Evolutionary conservation across 2,113 vertebrate species (phyloP), one percentile per base, ranked within the genome.

Genomic region (Bombycilla garrulus): DNA sequence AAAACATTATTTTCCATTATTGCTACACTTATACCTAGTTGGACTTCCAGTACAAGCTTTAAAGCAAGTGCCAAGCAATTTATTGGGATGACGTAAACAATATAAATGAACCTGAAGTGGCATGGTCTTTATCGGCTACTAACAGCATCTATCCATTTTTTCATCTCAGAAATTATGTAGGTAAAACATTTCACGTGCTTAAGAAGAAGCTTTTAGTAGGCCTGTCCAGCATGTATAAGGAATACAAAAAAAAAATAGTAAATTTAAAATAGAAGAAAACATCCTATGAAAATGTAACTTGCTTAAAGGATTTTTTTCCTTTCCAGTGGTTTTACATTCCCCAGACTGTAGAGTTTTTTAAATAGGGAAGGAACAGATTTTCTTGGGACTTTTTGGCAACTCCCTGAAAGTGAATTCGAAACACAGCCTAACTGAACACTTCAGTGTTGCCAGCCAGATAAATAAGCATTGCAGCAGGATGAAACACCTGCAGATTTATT

Each of bases 1-100:
- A 87, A 87, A 94, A 66, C 45, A 40, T 54, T 60, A 58, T 86
- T 74, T 60, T 91, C 54, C 18, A 20, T 77, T 78, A 78, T 50
- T 61, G 48, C 19, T 57, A 36, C 61, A 19, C 26, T 88, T 83
- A 74, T 36, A 84, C 50, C 92, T 65, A 64, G 71, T 81, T 85
- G 95, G 29, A 67, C 44, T 96, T 94, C 33, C 90, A 80, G 50
- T 47, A 83, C 44, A 66, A 86, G 51, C 77, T 92, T 70, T 85
- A 54, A 66, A 94, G 73, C 38, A 82, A 81, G 38, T 82, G 53
- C 54, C 74, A 87, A 96, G 44, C 14, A 70, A 65, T 90, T 96
- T 97, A 61, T 77, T 81, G 56, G 57, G 53, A 79, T 90, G 58
- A 92, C 82, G 74, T 15, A 83, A 94, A 86, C 45, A 82, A 56